Percentiles rank a stretch among this genome's conserved stretches.
phyloP scores from a whole-genome alignment of 2,797 vertebrate genomes.

The Eurystomus glaucurus region DNA sequence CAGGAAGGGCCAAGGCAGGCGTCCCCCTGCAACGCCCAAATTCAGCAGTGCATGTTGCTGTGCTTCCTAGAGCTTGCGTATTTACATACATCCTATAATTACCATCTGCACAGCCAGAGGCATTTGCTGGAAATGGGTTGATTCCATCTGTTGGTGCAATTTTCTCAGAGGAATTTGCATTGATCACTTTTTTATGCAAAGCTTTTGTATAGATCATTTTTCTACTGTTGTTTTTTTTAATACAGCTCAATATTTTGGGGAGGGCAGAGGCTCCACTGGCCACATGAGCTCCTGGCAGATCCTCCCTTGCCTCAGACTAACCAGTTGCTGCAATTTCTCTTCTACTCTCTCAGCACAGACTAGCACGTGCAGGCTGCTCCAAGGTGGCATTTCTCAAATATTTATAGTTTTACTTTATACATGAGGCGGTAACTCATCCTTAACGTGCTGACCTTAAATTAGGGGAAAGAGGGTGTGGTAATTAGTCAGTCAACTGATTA shows the following conservation, averaged over 20 bases:
- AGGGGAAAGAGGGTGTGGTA: slow-evolving; percentile 60
- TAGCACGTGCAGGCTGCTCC: background rate
- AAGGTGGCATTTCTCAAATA: slow-evolving; percentile 49
- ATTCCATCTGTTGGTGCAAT: slow-evolving; percentile 89
- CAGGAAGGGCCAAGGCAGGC: slow-evolving; percentile 23
- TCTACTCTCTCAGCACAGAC: accelerated
- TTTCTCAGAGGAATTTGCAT: slow-evolving; percentile 88
- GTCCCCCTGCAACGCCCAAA: background rate
- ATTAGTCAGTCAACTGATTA: slow-evolving; percentile 61
- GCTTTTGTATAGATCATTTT: slow-evolving; percentile 84
- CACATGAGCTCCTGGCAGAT: accelerated
- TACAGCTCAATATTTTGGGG: slow-evolving; percentile 67
- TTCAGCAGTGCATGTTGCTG: slow-evolving; percentile 74
- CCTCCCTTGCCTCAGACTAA: background rate
- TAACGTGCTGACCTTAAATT: slow-evolving; percentile 28
- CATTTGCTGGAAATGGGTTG: slow-evolving; percentile 86
- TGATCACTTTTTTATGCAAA: slow-evolving; percentile 90
- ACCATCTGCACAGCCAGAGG: slow-evolving; percentile 90
- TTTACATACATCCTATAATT: slow-evolving; percentile 88
- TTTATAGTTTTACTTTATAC: slow-evolving; percentile 50
- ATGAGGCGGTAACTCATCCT: slow-evolving; percentile 56
- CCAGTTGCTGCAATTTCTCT: background rate
- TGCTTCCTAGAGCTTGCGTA: slow-evolving; percentile 81
- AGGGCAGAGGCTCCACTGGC: background rate
- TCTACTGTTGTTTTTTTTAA: slow-evolving; percentile 36